Percentiles rank a stretch among this genome's conserved stretches.
phyloP scores from a whole-genome alignment of 2,797 vertebrate species.

The Rhyacichthys aspro region DNA sequence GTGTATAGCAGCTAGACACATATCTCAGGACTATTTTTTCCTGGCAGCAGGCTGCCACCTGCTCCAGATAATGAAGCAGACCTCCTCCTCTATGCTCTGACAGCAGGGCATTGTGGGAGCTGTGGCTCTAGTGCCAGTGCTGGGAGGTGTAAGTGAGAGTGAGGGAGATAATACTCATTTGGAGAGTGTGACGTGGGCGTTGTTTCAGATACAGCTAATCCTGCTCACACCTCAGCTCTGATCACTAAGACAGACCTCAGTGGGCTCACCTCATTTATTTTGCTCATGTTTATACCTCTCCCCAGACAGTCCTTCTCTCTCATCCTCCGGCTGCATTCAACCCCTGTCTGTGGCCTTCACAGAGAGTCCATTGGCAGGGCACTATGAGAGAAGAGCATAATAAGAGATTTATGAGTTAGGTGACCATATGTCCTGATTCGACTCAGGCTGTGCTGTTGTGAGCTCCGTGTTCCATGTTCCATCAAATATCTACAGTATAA shows the following conservation, averaged over 20 bases:
- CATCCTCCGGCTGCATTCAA: neutral
- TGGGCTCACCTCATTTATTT: neutral
- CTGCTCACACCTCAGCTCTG: constrained; percentile 57
- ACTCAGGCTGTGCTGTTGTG: neutral
- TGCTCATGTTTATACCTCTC: neutral
- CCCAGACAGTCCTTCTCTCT: neutral
- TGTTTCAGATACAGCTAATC: constrained; percentile 72
- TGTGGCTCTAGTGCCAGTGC: constrained; percentile 41
- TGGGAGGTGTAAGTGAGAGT: constrained; percentile 18
- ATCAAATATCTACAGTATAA: too few species aligned
- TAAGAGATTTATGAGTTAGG: neutral
- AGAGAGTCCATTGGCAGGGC: neutral
- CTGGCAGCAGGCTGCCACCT: constrained; percentile 45
- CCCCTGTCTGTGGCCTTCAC: neutral
- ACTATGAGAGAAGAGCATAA: neutral
- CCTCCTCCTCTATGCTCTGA: constrained; percentile 37
- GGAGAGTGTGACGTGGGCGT: constrained; percentile 67
- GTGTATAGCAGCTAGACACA: constrained; percentile 20
- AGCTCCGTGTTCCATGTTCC: neutral
- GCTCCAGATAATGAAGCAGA: constrained; percentile 57
- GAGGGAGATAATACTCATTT: constrained; percentile 64
- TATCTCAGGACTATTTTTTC: constrained; percentile 47
- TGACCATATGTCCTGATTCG: neutral
- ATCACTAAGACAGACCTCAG: neutral
- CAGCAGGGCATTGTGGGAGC: constrained; percentile 58